Evolutionary conservation across 2,797 vertebrate species (phyloP), one percentile per base, ranked within the genome.

Genomic region (Hipposideros larvatus): DNA sequence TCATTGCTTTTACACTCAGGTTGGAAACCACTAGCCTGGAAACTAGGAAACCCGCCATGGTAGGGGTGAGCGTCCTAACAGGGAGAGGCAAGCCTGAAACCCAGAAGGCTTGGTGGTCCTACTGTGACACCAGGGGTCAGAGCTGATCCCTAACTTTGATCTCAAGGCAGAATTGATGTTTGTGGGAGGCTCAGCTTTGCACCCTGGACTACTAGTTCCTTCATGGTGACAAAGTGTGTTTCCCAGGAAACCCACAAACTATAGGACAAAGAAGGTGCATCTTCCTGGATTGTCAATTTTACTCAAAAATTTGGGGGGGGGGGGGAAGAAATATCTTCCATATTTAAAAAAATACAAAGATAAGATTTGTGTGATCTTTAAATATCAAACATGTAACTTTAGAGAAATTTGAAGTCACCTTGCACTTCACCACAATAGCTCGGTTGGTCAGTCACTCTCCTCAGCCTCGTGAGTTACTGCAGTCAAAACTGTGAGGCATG

Each of bases 291-390:
- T 88, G 21, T 77, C 77, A 80, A 0, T 71, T 68, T 94, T 55
- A 84, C 21, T 71, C 31, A 63, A 5, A 87, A 26, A 22, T 0
- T n/a, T 31, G 87, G 13, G 22, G 37, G n/a, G 7, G n/a, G 7
- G 46, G 18, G 18, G 15, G 31, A 9, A 31, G 59, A 77, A 55
- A 57, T 68, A 21, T 51, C 82, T 89, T 94, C 73, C 22, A 24
- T 86, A 78, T 89, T 84, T 43, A 80, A 82, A 68, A 18, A 70
- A 84, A 37, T 48, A 70, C 18, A 87, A 66, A 68, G 43, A 26
- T 53, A 83, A 80, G 43, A 61, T 91, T 89, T 87, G 7, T 77
- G 15, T 91, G 55, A 91, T 68, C 46, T 91, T 95, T 91, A 96
- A 92, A 83, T 92, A 78, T 84, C 80, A 89, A 78, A 46, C 55